Evolutionary conservation across 2,113 vertebrate genomes (phyloP), one percentile per base, ranked within the genome.

Genomic region (Hepsetus odoe): DNA sequence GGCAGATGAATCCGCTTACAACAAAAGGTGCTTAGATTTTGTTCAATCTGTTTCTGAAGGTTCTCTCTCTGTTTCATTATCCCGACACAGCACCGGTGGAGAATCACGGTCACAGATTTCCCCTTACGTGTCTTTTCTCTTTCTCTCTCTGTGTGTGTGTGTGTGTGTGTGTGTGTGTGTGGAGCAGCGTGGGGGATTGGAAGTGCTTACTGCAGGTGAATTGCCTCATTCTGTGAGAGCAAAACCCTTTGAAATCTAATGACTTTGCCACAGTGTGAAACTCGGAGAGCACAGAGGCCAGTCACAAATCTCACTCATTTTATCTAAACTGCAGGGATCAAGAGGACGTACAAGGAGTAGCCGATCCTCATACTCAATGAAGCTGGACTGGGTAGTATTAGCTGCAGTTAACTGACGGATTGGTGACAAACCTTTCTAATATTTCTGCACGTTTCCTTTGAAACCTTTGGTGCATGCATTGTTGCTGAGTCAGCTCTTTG

Each of bases 201-300:
- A 68, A 72, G 53, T 42, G 59, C 49, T 68, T 61, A 44, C 62
- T 10, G 53, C 8, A 20, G 72, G 28, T 76, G 66, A 79, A 46
- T 44, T 58, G 22, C 55, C 53, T 69, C 51, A 28, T 75, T 75
- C 22, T 49, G 71, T 70, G 18, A 69, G 49, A 82, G 30, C 69
- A n/a, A 79, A 82, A 79, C 77, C 69, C 58, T 35, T n/a, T 11
- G 67, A 76, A 78, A 80, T 75, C 65, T 67, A 80, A 66, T 42
- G 73, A 76, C 53, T 75, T 72, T 18, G 35, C 53, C 53, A 49
- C 75, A 76, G 72, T n/a, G 35, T 71, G 55, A 65, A 24, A 58
- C 26, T 69, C 26, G 2, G 20, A 56, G 65, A 33, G 28, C 28
- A 62, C n/a, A 20, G 42, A 46, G 65, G 58, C 22, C 46, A 40